phyloP scores from a whole-genome alignment of 2,797 vertebrate species.

The Phoebastria nigripes region DNA sequence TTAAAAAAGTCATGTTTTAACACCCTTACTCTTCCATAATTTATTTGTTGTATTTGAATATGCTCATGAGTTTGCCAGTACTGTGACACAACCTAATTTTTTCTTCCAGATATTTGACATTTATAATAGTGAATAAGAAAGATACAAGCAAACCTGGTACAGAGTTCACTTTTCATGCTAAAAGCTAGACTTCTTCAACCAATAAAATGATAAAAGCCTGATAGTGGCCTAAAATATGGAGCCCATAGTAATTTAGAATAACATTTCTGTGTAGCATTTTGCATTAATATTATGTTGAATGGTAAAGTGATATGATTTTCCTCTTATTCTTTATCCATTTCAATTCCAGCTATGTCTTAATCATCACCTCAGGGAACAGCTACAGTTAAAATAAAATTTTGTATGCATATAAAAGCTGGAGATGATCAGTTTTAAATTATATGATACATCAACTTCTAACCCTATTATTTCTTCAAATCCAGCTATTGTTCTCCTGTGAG shows the following conservation, averaged over 20 bases:
- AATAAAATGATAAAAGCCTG: not conserved
- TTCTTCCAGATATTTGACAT: not conserved
- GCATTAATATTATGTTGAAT: not conserved
- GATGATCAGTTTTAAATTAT: not conserved
- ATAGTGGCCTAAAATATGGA: not conserved
- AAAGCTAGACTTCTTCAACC: not conserved
- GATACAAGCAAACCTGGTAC: not conserved
- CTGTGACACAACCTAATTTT: not conserved
- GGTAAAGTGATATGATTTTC: not conserved
- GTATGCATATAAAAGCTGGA: not conserved
- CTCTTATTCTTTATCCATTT: not conserved
- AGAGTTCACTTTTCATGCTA: not conserved
- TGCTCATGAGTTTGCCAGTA: not conserved
- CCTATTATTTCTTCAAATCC: not conserved
- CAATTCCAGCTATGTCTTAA: not conserved
- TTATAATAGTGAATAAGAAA: not conserved
- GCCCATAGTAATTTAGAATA: not conserved
- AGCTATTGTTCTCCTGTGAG: not conserved
- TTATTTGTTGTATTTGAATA: not conserved
- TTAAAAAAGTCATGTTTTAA: not conserved
- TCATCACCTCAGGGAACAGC: not conserved
- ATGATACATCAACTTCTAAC: not conserved
- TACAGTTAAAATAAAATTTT: not conserved
- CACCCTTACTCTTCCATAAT: not conserved
- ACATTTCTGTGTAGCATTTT: not conserved